Conservation (phyloP, 2,113 vertebrate species). For the Diphyllodes magnificus region DNA sequence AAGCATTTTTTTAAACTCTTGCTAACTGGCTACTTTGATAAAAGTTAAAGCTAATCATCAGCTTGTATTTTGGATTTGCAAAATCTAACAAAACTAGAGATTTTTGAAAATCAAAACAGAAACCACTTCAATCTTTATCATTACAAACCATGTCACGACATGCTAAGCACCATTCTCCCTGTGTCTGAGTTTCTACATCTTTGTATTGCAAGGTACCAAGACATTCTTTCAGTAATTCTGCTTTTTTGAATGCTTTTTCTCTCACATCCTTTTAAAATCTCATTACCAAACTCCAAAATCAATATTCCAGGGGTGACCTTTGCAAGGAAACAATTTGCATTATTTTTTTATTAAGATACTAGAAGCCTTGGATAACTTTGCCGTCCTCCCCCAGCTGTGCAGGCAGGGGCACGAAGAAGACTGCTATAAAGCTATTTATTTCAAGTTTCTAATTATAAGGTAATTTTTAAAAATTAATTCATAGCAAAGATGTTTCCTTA, state of each 20-base stretch:
- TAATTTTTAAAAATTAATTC: background rate
- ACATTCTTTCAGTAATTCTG: background rate
- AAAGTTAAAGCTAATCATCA: background rate
- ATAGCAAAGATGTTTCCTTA: background rate
- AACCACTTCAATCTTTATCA: background rate
- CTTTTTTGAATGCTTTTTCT: background rate
- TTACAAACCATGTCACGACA: background rate
- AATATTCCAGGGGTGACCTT: background rate
- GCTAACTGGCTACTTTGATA: background rate
- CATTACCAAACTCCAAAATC: background rate
- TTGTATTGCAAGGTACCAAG: background rate
- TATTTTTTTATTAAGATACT: background rate
- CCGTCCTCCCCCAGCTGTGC: background rate
- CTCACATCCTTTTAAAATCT: background rate
- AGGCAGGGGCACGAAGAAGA: background rate
- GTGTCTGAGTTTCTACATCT: background rate
- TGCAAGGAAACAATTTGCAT: rapidly evolving
- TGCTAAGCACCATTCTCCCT: background rate
- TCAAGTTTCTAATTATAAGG: background rate
- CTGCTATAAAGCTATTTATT: background rate
- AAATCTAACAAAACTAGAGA: background rate
- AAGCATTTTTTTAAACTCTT: background rate
- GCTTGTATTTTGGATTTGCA: background rate
- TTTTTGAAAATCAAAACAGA: background rate
- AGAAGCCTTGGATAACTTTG: background rate